Conservation (phyloP, 2,113 vertebrate species). For the Chauna torquata region DNA sequence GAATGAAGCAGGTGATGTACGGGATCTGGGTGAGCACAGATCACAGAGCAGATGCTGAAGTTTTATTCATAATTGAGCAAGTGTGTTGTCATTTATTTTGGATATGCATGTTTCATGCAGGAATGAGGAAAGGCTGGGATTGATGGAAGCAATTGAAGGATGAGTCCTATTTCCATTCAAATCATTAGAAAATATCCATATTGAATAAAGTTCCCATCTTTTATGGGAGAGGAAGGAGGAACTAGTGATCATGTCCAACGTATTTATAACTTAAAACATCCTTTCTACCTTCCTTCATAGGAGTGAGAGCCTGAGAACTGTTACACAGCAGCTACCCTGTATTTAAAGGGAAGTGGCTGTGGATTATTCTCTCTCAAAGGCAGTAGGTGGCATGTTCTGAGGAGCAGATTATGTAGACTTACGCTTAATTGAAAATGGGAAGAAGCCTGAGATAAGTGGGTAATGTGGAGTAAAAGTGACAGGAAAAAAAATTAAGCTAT, state of each 20-base stretch:
- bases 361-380: constrained; percentile 3
- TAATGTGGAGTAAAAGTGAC: not conserved
- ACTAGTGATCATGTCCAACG: not conserved
- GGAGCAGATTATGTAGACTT: constrained; percentile 15
- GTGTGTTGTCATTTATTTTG: not conserved
- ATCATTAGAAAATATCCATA: not conserved
- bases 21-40: not conserved
- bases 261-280: not conserved
- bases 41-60: not conserved
- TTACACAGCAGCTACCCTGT: not conserved
- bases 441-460: not conserved
- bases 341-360: not conserved
- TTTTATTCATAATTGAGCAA: not conserved
- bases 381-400: constrained; percentile 8
- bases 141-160: not conserved
- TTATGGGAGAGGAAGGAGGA: not conserved
- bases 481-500: not conserved
- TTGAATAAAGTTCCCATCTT: not conserved
- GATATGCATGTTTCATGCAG: not conserved
- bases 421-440: not conserved
- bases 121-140: not conserved
- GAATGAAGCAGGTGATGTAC: not conserved
- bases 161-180: not conserved
- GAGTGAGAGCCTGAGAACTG: not conserved
- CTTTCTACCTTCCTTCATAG: not conserved